Base-by-base conservation (phyloP, 2,797 vertebrate genomes). In the Danio albolineatus region DNA sequence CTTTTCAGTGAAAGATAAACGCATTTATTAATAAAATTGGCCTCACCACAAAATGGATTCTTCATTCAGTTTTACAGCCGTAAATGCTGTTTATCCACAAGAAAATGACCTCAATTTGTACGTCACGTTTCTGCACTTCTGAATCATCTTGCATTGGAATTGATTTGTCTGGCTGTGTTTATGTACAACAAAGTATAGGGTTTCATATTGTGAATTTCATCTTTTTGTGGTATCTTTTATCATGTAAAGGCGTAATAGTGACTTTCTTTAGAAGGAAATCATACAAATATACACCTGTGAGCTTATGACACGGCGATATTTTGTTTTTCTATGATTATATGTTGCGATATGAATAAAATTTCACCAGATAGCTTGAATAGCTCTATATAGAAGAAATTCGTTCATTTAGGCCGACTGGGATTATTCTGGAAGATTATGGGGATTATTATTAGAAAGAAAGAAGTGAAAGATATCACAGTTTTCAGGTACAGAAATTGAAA, bases 201-300 rank as follows among this genome's bases (percentile, higher is more conserved):
- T 36, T 79, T 79, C 39, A 72, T 79, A 72, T 79, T 72, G 77
- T 79, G 69, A 38, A 8, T 48, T 65, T 51, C 13, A 74, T 14
- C 21, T 44, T n/a, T 79, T 46, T 36, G 38, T 61, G 16, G 1
- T 43, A 19, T 53, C 36, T 53, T 54, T 53, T 6, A 12, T 78
- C 6, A 13, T 13, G 7, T 41, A 5, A 54, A 41, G 10, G 4
- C 14, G 9, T 12, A 1, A 28, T 28, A 28, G 28, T 28, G 53
- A 12, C 10, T 10, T 56, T 19, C 53, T 56, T 54, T 21, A 51
- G 4, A 8, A 56, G 56, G 19, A 17, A 54, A 56, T 56, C 3
- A 14, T 6, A 60, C 10, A 59, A 7, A 1, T 36, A 28, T 5
- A 59, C 28, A 57, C 2, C 7, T 4, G 57, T 59, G 4, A n/a